Base-by-base conservation (phyloP, 2,113 vertebrate genomes). In the Urocynchramus pylzowi region DNA sequence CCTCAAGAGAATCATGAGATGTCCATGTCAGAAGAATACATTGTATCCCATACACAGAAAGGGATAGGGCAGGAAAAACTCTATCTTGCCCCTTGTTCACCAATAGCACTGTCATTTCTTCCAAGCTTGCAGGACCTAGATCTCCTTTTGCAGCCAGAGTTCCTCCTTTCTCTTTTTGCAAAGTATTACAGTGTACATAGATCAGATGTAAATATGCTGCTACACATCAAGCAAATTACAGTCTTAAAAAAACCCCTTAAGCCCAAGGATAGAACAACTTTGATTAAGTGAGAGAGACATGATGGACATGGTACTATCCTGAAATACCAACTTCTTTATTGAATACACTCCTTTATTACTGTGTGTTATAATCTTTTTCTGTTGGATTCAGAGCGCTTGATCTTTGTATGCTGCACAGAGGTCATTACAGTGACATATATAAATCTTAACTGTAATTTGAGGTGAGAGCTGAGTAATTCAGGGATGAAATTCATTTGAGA, bases 21-120 rank as follows among this genome's bases (percentile, higher is more conserved):
- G 23, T 10, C 60, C 44, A 57, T 2, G 3, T n/a, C 33, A 81
- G 52, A 9, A 86, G 39, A 84, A 64, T 52, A 17, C 0, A 0
- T 4, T 50, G 5, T 7, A 37, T 31, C 3, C 13, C 35, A 39
- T 2, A 1, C 6, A 20, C 6, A 50, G 41, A 26, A 77, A 80
- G 31, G 27, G 53, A 77, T 14, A 30, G 21, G 19, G 6, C 21
- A 89, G 16, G 33, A 69, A 37, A 47, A 84, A 12, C 16, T 71
- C 42, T 13, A 61, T 13, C 35, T 56, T 59, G 23, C 2, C 10
- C 31, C 26, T 63, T 14, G 9, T 24, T 44, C 39, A 31, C 6
- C 0, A 3, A 35, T 2, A 24, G 7, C 13, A 17, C 39, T 26
- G 44, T 41, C 7, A 75, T 35, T 75, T 60, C 41, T 71, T 22